Evolutionary conservation across 2,797 vertebrate genomes (phyloP), one percentile per base, ranked within the genome.

Genomic region (Hyperoplus immaculatus): DNA sequence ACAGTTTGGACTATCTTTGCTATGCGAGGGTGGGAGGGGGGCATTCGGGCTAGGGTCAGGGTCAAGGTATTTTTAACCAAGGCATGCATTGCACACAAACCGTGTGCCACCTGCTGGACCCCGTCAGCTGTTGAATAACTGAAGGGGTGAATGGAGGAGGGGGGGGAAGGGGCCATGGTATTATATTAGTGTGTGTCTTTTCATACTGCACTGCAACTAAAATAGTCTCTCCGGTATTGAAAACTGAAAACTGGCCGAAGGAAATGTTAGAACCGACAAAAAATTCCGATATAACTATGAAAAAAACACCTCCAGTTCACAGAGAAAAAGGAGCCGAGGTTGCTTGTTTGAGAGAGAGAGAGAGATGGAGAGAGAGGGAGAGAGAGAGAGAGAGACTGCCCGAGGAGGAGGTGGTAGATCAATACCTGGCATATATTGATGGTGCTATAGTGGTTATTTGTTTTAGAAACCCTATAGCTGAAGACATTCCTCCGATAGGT

Each of bases 11-110:
- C 79, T 87, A 90, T 91, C 84, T 90, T 63, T 67, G 84, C 81
- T 89, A 92, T 94, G 92, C 6, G 51, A 75, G 82, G 29, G 29
- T 3, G 29, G 29, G 29, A 29, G 29, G 29, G 29, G 75, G 83
- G 88, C 84, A 57, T 71, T 84, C 11, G 49, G 79, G 72, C 68
- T 0, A 42, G 82, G 76, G 87, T 93, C 88, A 90, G 89, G 90
- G 86, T 93, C 81, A 81, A 46, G 74, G 85, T 93, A 93, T 94
- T 93, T 94, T 92, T 94, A 93, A 85, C 78, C 69, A 38, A 3
- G 69, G 64, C 29, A 42, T 69, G 80, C 83, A 62, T 47, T 29
- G 50, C 77, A 69, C 75, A 50, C 87, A 75, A 67, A 64, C 69
- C 57, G 10, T 83, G 77, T 81, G 83, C 78, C 93, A 94, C 92